These are phyloP conservation scores for Geopemphigus sp. DNA, from an alignment of 1,140 invertebrate genomes.

Conservation along the genomic window DNA sequence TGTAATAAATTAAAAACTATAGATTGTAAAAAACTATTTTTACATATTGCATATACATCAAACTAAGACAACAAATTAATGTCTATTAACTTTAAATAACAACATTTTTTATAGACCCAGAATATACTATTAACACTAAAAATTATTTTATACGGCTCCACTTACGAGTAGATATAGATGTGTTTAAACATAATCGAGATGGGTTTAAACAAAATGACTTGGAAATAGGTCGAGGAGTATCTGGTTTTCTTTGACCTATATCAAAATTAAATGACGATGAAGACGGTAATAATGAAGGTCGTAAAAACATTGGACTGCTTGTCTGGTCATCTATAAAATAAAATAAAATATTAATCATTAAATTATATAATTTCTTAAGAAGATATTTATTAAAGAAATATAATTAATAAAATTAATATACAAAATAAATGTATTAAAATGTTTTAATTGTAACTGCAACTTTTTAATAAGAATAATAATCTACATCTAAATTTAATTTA, in stretches of 20 bases:
- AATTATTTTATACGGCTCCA: not conserved
- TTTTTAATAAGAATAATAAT: no score
- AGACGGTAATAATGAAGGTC: conserved; percentile 42
- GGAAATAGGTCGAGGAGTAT: conserved; percentile 44
- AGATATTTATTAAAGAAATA: no score
- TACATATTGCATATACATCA: no score
- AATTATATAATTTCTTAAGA: conserved; percentile 11
- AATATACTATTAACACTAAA: no score
- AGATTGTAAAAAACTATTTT: no score
- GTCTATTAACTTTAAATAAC: no score
- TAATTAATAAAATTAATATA: no score
- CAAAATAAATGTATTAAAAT: not conserved
- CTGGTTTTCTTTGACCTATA: conserved; percentile 36
- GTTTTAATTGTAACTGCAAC: not conserved
- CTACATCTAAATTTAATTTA: not conserved
- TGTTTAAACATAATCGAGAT: conserved; percentile 41
- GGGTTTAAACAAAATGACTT: conserved; percentile 44
- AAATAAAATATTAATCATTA: not conserved
- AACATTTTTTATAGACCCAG: no score
- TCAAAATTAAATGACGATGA: conserved; percentile 46
- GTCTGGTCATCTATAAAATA: conserved; percentile 12
- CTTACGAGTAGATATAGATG: conserved; percentile 31
- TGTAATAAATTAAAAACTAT: no score
- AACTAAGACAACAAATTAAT: no score
- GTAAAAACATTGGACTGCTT: conserved; percentile 42